A percentile compares a stretch with the other conserved stretches of the same genome.
These are phyloP conservation scores for Pterois miles DNA, from an alignment of 2,797 vertebrate genomes.

Conservation along the genomic window DNA sequence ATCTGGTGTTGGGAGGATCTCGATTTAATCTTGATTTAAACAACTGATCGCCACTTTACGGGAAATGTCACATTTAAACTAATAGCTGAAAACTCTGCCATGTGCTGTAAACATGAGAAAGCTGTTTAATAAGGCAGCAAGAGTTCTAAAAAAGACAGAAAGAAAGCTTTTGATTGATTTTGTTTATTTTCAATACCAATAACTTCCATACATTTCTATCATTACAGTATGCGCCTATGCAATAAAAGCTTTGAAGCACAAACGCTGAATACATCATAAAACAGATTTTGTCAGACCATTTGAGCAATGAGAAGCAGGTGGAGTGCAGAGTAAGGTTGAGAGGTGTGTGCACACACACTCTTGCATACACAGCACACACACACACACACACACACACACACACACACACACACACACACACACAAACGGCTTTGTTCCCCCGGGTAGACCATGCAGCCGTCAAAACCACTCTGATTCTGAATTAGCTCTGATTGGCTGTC, in stretches of 20 bases:
- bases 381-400: conserved; percentile 7
- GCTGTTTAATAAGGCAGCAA: background rate
- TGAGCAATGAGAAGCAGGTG: conserved; percentile 81
- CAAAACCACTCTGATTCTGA: conserved; percentile 82
- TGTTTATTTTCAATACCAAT: conserved; percentile 30
- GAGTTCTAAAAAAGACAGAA: background rate
- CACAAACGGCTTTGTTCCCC: conserved; percentile 74
- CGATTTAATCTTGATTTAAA: background rate
- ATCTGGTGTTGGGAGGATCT: background rate
- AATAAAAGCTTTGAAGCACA: conserved; percentile 72
- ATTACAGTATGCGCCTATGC: conserved; percentile 41
- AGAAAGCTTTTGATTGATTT: conserved; percentile 29
- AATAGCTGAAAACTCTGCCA: background rate
- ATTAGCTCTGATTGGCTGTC: conserved; percentile 84
- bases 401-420: conserved; percentile 36
- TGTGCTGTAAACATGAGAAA: conserved; percentile 12
- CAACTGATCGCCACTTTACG: background rate
- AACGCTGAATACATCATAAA: conserved; percentile 73
- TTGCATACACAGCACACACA: background rate
- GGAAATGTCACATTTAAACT: background rate
- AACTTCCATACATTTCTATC: conserved; percentile 42
- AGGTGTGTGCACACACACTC: conserved; percentile 57
- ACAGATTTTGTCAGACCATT: conserved; percentile 71
- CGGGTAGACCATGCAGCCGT: conserved; percentile 73
- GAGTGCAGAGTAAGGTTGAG: conserved; percentile 71